A percentile compares a stretch with the other conserved stretches of the same genome.
These are phyloP conservation scores for Otus sunia DNA, from an alignment of 2,113 vertebrate genomes.

Conservation along the genomic window DNA sequence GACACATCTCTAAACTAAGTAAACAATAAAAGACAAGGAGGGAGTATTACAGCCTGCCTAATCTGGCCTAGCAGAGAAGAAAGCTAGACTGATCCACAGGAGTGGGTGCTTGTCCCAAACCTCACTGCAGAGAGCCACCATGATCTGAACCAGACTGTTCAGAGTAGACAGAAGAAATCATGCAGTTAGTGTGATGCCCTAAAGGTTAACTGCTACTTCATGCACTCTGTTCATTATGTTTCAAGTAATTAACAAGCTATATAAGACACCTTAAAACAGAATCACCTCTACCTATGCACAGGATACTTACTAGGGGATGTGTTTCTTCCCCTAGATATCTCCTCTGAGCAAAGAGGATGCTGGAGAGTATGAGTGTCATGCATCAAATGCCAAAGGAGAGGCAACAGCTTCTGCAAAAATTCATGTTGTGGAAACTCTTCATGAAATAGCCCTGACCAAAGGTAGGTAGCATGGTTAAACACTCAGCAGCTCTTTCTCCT, in stretches of 20 bases:
- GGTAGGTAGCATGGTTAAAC: slow-evolving; percentile 60
- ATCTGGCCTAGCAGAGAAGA: background rate
- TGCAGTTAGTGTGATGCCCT: background rate
- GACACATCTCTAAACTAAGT: background rate
- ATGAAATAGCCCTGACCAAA: slow-evolving; percentile 81
- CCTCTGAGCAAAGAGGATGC: slow-evolving; percentile 87
- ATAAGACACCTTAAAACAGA: background rate
- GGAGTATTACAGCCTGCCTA: background rate
- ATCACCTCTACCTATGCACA: background rate
- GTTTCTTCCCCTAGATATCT: slow-evolving; percentile 78
- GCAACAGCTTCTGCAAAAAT: slow-evolving; percentile 84
- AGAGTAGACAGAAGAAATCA: background rate
- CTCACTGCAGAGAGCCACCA: background rate
- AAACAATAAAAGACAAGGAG: background rate
- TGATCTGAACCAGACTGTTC: background rate
- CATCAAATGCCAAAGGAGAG: slow-evolving; percentile 84
- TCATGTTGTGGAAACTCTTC: slow-evolving; percentile 79
- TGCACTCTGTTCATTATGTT: background rate
- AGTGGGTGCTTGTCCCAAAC: background rate
- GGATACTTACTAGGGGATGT: background rate
- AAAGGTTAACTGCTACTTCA: background rate
- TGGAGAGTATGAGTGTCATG: slow-evolving; percentile 90
- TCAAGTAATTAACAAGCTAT: background rate
- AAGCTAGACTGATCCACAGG: background rate
- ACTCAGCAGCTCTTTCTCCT: background rate